Percentiles rank a stretch among this genome's conserved stretches.
Evolutionary conservation across 2,113 vertebrate genomes (phyloP).

Genomic region (Alethe castanea): DNA sequence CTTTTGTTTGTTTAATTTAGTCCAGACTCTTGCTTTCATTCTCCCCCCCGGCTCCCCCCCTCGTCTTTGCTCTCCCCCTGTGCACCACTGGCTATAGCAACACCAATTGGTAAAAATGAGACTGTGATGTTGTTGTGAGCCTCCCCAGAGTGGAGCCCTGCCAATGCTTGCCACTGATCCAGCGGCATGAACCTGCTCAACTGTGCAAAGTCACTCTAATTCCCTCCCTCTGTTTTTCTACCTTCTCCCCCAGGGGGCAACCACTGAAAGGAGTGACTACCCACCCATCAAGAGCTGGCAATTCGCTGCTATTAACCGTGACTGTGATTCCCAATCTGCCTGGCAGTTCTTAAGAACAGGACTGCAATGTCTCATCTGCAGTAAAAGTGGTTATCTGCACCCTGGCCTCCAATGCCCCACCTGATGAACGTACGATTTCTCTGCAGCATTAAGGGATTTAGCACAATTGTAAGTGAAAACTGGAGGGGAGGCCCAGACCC

Average conservation of each 20-base stretch:
- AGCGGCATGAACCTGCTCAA: conserved; percentile 80
- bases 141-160: conserved; percentile 82
- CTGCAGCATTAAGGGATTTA: conserved; percentile 69
- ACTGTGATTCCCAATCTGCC: conserved; percentile 82
- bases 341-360: conserved; percentile 79
- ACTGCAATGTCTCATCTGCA: conserved; percentile 78
- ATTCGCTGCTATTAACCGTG: conserved; percentile 83
- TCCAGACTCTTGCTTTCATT: conserved; percentile 62
- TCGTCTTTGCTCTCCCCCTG: conserved; percentile 61
- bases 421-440: conserved; percentile 70
- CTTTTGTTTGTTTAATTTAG: conserved; percentile 73
- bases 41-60: not conserved
- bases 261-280: conserved; percentile 84
- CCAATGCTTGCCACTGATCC: conserved; percentile 83
- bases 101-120: conserved; percentile 82
- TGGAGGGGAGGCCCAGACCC: conserved; percentile 66
- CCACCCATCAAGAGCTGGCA: conserved; percentile 84
- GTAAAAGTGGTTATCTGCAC: conserved; percentile 79
- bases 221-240: conserved; percentile 86
- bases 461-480: conserved; percentile 56
- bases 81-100: conserved; percentile 77
- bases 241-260: conserved; percentile 84
- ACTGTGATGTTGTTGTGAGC: conserved; percentile 77
- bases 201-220: conserved; percentile 86
- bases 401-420: conserved; percentile 71